Base-by-base conservation (phyloP, 2,888 invertebrate genomes). In the Neoascia interrupta region DNA sequence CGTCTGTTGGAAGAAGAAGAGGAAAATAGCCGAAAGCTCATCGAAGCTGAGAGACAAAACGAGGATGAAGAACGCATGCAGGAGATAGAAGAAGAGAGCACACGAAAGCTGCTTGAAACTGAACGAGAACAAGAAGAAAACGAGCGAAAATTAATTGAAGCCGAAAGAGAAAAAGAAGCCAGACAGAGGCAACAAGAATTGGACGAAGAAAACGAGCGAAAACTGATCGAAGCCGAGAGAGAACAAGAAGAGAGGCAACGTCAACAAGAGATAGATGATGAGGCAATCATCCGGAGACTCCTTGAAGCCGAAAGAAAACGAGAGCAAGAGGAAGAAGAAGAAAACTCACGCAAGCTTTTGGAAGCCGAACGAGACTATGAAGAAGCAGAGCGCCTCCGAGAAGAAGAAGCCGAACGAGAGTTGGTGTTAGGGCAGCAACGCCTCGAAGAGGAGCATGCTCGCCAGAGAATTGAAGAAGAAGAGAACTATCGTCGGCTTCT, bases 401-500 rank as follows among this genome's bases (percentile, higher is more conserved):
- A 84, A 0, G 84, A 83, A 0, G 85, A 84, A 19, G 58, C 47
- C 0, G 72, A 41, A 11, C 83, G 83, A 28, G 84, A 85, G 10
- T 47, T 84, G 16, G 83, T 84, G 10, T 85, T 83, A 16, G 84
- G 85, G 34, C 69, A 81, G 39, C 19, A 81, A 1, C 83, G 83
- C 2, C n/a, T 81, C 23, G 84, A 83, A 26, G 28, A 61, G n/a
- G 63, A 84, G 16, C 56, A 31, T 58, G 39, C 49, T 31, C 28
- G 81, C 54, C 43, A 82, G 72, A 37, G 81, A 79, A 23, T 73
- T 1, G 81, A 81, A 56, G 81, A 80, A 26, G 82, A 82, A 60
- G 75, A 82, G 53, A 88, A 87, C 51, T 85, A 86, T 0, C 82
- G 85, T 0, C 81, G 84, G 0, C 86, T 87, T 28, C 72, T 87